phyloP scores from a whole-genome alignment of 1,140 invertebrate genomes.

The Campodea augens region DNA sequence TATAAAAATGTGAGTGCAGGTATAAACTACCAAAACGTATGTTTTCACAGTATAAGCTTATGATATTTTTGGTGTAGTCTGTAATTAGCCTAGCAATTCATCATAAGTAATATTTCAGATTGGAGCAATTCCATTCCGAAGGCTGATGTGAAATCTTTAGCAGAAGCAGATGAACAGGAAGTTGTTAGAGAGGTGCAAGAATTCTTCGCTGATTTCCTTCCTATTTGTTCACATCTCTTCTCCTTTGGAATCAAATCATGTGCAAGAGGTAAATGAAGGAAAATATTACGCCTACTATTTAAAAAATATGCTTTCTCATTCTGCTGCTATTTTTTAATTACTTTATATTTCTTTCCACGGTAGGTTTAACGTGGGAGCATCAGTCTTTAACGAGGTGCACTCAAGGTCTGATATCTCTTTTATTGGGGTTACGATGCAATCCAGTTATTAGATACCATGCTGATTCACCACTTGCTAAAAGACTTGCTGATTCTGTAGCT shows the following conservation, averaged over 20 bases:
- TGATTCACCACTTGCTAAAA: conserved; percentile 64
- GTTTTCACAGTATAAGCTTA: too few species aligned
- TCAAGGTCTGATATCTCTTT: conserved; percentile 64
- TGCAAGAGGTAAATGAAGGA: conserved; percentile 29
- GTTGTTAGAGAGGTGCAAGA: conserved; percentile 87
- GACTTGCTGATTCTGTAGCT: conserved; percentile 64
- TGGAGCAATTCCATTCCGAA: conserved; percentile 97
- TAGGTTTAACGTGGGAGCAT: conserved; percentile 53
- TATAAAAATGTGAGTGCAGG: too few species aligned
- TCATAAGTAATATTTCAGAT: conserved; percentile 37
- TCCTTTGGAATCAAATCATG: conserved; percentile 45
- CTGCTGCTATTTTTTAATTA: conserved; percentile 4
- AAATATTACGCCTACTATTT: conserved; percentile 2
- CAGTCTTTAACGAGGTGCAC: conserved; percentile 50
- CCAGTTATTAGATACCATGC: conserved; percentile 82
- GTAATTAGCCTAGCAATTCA: too few species aligned
- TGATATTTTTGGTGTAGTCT: too few species aligned
- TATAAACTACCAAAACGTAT: too few species aligned
- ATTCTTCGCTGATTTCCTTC: conserved; percentile 85
- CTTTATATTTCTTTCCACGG: conserved; percentile 3
- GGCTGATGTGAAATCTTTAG: conserved; percentile 85
- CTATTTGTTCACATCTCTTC: conserved; percentile 78
- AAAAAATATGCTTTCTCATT: conserved; percentile 4
- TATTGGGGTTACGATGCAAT: conserved; percentile 80
- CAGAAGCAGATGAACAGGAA: conserved; percentile 95